Percentiles rank a stretch among this genome's conserved stretches.
Conservation (phyloP, 2,797 vertebrate species). For the Cyprinodon diabolis region DNA sequence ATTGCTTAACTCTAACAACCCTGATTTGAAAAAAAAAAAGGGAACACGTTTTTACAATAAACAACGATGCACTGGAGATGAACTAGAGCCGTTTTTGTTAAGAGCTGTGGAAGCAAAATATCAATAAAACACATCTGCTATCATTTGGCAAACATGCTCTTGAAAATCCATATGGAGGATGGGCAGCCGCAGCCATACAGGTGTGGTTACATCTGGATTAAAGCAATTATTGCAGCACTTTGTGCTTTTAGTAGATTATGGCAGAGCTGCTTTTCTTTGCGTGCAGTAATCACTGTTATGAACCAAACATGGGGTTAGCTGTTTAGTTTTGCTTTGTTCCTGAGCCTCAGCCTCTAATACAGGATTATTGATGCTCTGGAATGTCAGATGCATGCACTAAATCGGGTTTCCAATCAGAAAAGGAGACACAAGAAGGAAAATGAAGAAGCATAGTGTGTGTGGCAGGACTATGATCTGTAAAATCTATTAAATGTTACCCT, state of each 20-base stretch:
- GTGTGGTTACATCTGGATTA: conserved; percentile 31
- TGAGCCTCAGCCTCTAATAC: conserved; percentile 49
- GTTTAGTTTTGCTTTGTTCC: conserved; percentile 36
- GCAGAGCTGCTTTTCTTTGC: conserved; percentile 45
- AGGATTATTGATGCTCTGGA: conserved; percentile 53
- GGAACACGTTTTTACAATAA: conserved; percentile 42
- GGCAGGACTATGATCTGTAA: conserved; percentile 42
- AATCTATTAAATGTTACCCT: conserved; percentile 42
- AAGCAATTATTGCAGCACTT: conserved; percentile 61
- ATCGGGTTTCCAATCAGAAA: conserved; percentile 34
- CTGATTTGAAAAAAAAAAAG: conserved; percentile 42
- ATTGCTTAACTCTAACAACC: conserved; percentile 62
- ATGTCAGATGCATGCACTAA: conserved; percentile 66
- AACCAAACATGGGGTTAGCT: conserved; percentile 26
- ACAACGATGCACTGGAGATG: conserved; percentile 35
- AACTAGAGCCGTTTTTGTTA: conserved; percentile 32
- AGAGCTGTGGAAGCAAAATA: conserved; percentile 55
- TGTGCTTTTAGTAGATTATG: conserved; percentile 65
- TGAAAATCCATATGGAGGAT: conserved; percentile 42
- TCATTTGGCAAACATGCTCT: conserved; percentile 53
- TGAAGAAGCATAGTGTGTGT: conserved; percentile 46
- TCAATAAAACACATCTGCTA: conserved; percentile 59
- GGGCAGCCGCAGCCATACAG: conserved; percentile 55
- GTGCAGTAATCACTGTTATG: conserved; percentile 40
- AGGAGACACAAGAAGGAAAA: conserved; percentile 47